Base-by-base conservation (phyloP, 2,797 vertebrate genomes). In the Chromobotia macracanthus region DNA sequence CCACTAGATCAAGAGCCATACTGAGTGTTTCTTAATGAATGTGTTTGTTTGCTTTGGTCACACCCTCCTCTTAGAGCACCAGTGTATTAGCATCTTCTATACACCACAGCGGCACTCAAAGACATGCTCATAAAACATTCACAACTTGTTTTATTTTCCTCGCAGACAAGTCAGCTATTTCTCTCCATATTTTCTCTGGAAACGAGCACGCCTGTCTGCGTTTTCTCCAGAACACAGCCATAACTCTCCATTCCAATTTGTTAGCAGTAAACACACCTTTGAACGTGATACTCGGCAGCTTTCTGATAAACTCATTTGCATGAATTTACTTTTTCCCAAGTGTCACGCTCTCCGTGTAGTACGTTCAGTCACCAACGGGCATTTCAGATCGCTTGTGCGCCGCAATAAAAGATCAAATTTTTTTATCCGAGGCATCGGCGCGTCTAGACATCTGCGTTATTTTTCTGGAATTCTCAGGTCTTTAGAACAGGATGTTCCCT, bases 181-280 rank as follows among this genome's bases (percentile, higher is more conserved):
- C 67, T 87, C 88, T 72, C 83, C 53, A 55, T n/a, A 18, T 50
- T 71, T 60, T 69, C 70, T 50, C 41, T 4, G 31, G 63, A 56
- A 75, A 53, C 9, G 1, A 1, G 48, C 63, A 7, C 23, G 58
- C 19, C 21, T 25, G 78, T 28, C 77, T 15, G 64, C 48, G 28
- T 35, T n/a, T 82, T 87, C 87, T 69, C 85, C 28, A 86, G 89
- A 88, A 89, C 69, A 5, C 61, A 12, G 25, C 83, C 86, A 89
- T 90, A 89, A 83, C 85, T 88, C 82, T 85, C 86, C 83, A 73
- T 90, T 90, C 84, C 88, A 87, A 87, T 91, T 90, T 88, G 88
- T 91, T 92, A 88, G 91, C 87, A 82, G 91, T 91, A 91, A 92
- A 92, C 88, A 90, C 86, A 84, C 86, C 88, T 87, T 85, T 90